Base-by-base conservation (phyloP, 92 coral and sea anemone species). In the Phenganax subtilis region DNA sequence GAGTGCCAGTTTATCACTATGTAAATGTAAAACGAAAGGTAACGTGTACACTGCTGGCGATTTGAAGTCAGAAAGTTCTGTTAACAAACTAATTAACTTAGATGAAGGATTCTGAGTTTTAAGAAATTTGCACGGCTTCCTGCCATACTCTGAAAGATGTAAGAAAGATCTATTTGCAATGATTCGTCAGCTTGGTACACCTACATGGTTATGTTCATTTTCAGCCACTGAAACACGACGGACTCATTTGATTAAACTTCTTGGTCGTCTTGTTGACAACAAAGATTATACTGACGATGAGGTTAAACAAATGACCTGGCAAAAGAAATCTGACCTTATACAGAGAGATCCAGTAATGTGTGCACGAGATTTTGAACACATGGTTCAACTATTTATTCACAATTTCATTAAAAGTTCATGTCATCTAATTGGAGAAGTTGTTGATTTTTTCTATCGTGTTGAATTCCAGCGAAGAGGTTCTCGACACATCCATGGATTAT, bases 201-300 rank as follows among this genome's bases (percentile, higher is more conserved):
- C 88, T 47, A 82, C 89, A 52, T 82, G 87, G 89, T 88, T 88
- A 30, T 88, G 87, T 65, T 88, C 89, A 27, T 89, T 89, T 75
- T 89, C 92, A n/a, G 89, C 92, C 15, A 90, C 90, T 51, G 92
- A 89, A 85, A 89, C 92, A 66, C 84, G 87, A 54, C 87, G 92
- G 92, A 64, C 63, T 27, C 92, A 89, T 81, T 44, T 89, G 47
- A 75, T 89, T 0, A 85, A 85, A 81, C 70, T 66, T 17, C 73
- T 85, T 11, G 90, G 90, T 16, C 87, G 90, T 60, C 70, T 87
- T 11, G 68, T 77, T 12, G 88, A 87, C 8, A 85, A 85, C 15
- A 89, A 75, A 54, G 87, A 89, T 1, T 87, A 81, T 74, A 75
- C 88, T 25, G 87, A 87, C 51, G 78, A 81, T 47, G 87, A 89